phyloP scores from a whole-genome alignment of 2,888 invertebrate genomes.

The Eilema depressum region DNA sequence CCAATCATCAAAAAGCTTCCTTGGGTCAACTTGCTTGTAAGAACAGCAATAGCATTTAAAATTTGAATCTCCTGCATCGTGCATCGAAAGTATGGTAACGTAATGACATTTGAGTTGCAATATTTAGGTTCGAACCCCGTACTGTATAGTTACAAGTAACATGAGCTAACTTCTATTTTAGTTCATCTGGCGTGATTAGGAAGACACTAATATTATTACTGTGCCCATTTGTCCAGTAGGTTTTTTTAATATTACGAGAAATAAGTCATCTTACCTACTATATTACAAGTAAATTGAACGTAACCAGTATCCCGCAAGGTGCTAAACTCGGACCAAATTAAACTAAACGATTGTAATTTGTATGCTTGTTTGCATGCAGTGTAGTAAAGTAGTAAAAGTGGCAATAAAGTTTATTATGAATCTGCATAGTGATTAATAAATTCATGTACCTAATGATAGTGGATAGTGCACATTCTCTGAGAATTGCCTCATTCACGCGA shows the following conservation, averaged over 20 bases:
- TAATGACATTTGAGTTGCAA: too few relatives aligned
- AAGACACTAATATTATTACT: too few relatives aligned
- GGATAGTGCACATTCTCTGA: conserved; percentile 9
- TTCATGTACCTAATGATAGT: conserved; percentile 9
- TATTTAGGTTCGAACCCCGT: too few relatives aligned
- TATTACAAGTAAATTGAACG: neutral
- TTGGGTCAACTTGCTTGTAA: too few relatives aligned
- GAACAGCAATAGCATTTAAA: too few relatives aligned
- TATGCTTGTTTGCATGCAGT: neutral
- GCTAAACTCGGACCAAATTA: neutral
- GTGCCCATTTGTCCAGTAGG: too few relatives aligned
- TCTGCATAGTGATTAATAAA: conserved; percentile 13
- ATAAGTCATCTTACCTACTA: neutral
- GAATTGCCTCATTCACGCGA: conserved; percentile 1
- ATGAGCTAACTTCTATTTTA: too few relatives aligned
- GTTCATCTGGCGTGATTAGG: too few relatives aligned
- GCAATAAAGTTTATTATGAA: conserved; percentile 13
- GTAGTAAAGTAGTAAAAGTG: neutral
- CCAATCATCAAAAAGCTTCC: too few relatives aligned
- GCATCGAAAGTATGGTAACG: too few relatives aligned
- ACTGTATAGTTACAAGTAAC: too few relatives aligned
- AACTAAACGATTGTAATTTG: neutral
- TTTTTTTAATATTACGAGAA: neutral
- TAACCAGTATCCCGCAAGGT: neutral
- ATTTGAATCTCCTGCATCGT: too few relatives aligned